Conservation (phyloP, 2,113 vertebrate species). For the Dasyurus viverrinus region DNA sequence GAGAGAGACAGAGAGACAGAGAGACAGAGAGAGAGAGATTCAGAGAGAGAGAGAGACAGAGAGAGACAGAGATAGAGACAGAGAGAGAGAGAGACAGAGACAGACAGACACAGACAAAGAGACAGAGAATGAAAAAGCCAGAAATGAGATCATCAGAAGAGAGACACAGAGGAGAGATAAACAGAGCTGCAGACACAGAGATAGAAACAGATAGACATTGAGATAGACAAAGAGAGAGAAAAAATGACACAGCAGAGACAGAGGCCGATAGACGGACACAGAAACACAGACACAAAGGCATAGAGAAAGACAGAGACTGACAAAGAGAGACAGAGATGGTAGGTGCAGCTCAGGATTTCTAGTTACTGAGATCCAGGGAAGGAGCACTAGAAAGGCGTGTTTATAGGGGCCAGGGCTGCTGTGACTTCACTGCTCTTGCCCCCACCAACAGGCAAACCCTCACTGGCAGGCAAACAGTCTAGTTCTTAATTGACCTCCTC, state of each 20-base stretch:
- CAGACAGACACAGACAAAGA: not conserved
- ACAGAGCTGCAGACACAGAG: not conserved
- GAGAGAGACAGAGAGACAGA: not conserved
- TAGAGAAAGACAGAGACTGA: not conserved
- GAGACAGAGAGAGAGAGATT: no score
- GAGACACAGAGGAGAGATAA: not conserved
- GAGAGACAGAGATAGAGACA: not conserved
- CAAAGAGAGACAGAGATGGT: not conserved
- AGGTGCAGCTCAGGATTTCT: not conserved
- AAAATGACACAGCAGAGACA: not conserved
- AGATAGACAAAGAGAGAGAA: not conserved
- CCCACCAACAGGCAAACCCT: conserved; percentile 43
- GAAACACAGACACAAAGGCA: not conserved
- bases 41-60: no score
- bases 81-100: no score
- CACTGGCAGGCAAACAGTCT: conserved; percentile 67
- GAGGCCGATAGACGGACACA: not conserved
- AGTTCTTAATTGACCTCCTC: conserved; percentile 75
- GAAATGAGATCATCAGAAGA: not conserved
- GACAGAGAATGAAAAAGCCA: not conserved
- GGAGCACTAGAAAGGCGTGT: conserved; percentile 63
- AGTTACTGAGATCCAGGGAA: conserved; percentile 42
- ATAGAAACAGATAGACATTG: not conserved
- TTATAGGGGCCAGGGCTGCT: conserved; percentile 35
- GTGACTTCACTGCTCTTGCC: conserved; percentile 64